phyloP scores from a whole-genome alignment of 2,888 invertebrate genomes.

The Drosophila hamatofila region DNA sequence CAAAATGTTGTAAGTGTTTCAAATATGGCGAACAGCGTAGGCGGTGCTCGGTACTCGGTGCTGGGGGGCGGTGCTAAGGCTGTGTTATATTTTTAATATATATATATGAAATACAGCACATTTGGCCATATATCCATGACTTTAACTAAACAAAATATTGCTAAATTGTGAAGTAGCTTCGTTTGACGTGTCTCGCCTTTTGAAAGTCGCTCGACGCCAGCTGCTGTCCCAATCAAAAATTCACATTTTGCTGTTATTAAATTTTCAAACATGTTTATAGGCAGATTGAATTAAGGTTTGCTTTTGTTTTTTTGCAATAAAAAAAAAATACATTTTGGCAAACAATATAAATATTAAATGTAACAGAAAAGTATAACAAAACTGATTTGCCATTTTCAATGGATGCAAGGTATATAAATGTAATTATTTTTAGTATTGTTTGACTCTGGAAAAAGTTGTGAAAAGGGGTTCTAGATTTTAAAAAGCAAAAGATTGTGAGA shows the following conservation, averaged over 20 bases:
- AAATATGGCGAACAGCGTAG: slow-evolving; percentile 2
- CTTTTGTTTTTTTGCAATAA: neutral
- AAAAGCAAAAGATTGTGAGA: too few relatives aligned
- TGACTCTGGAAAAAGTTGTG: too few relatives aligned
- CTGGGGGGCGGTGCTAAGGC: neutral
- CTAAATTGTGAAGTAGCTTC: slow-evolving; percentile 14
- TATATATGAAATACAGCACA: slow-evolving; percentile 8
- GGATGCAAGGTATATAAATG: too few relatives aligned
- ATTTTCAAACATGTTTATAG: slow-evolving; percentile 1
- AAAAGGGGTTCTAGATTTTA: too few relatives aligned
- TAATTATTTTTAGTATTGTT: too few relatives aligned
- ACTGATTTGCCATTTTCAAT: too few relatives aligned
- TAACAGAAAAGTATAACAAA: too few relatives aligned
- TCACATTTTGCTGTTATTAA: slow-evolving; percentile 19
- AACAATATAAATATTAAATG: neutral
- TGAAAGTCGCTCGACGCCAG: slow-evolving; percentile 16
- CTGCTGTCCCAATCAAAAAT: slow-evolving; percentile 28
- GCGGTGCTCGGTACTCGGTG: neutral
- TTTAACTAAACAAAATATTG: slow-evolving; percentile 27
- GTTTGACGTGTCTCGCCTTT: slow-evolving; percentile 32
- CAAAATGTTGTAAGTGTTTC: slow-evolving; percentile 41
- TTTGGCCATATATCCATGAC: slow-evolving; percentile 22
- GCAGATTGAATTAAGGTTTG: neutral
- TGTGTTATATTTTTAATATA: slow-evolving; percentile 9
- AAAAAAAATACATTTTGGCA: neutral